A percentile compares a stretch with the other conserved stretches of the same genome.
These are phyloP conservation scores for Atethmia centrago DNA, from an alignment of 2,888 invertebrate genomes.

Conservation along the genomic window DNA sequence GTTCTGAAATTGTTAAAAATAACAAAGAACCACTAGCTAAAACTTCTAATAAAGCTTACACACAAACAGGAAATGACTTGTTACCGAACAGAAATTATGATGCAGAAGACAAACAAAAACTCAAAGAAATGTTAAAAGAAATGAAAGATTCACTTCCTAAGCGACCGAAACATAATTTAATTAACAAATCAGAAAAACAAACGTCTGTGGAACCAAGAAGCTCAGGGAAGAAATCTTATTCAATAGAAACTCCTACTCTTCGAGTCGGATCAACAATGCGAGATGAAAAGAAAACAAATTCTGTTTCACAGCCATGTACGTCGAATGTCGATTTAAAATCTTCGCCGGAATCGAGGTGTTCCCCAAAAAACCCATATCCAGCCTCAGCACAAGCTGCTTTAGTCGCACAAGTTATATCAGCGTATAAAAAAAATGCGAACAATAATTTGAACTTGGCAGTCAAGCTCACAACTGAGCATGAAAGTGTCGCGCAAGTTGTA, in stretches of 20 bases:
- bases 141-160: conserved; percentile 94
- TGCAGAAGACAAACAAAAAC: conserved; percentile 89
- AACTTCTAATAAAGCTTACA: conserved; percentile 68
- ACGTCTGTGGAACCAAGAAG: conserved; percentile 25
- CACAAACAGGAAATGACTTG: conserved; percentile 73
- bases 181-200: conserved; percentile 46
- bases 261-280: conserved; percentile 76
- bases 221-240: conserved; percentile 51
- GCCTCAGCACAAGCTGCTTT: conserved; percentile 64
- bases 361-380: conserved; percentile 19
- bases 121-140: conserved; percentile 94
- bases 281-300: conserved; percentile 52
- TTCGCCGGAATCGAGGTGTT: not conserved
- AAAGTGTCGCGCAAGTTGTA: not conserved
- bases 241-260: conserved; percentile 82
- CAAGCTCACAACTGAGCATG: conserved; percentile 17
- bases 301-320: conserved; percentile 30
- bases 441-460: conserved; percentile 44
- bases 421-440: conserved; percentile 62
- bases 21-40: conserved; percentile 50
- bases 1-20: conserved; percentile 41
- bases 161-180: conserved; percentile 83
- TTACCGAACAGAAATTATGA: conserved; percentile 55
- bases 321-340: conserved; percentile 36
- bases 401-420: conserved; percentile 69